Base-by-base conservation (phyloP, 2,113 vertebrate genomes). In the Andinoacara biseriatus region DNA sequence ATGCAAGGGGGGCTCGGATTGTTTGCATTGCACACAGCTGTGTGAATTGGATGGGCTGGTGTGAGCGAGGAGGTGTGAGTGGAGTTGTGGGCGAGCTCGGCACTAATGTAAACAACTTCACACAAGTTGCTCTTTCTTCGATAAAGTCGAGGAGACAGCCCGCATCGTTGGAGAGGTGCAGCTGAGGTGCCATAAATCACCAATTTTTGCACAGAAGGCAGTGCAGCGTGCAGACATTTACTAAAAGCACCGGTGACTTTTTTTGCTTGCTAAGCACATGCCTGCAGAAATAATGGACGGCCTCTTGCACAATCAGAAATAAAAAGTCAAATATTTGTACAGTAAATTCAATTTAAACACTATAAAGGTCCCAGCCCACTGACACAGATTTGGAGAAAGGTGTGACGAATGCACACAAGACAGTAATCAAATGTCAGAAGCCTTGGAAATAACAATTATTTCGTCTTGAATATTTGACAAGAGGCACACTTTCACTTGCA, bases 1-100 rank as follows among this genome's bases (percentile, higher is more conserved):
- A 84, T 76, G 86, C 63, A n/a, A 85, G 78, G 86, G 87, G 87
- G 92, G 65, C 87, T 85, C 40, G 5, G 9, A 54, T 81, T 95
- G 88, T 96, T 96, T 95, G 92, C 91, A 92, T 54, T 94, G 81
- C 88, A 88, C 93, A 95, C 87, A 84, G 86, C 85, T 91, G 90
- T 95, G 94, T 84, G 94, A 95, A 81, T 89, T 79, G 78, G 91
- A 90, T 87, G 85, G 35, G 67, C 22, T 58, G 77, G 86, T 83
- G 83, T 58, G 74, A 61, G 63, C 1, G n/a, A 29, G 35, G 40
- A 20, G 72, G 81, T 14, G 33, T 5, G 69, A 2, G 15, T 9
- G 20, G 38, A 40, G 38, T 40, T 4, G 14, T 13, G 57, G 26
- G n/a, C 65, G 24, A 10, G 49, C 17, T 52, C 24, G 83, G 90